phyloP scores from a whole-genome alignment of 2,888 invertebrate species.

The Julus scanicus region DNA sequence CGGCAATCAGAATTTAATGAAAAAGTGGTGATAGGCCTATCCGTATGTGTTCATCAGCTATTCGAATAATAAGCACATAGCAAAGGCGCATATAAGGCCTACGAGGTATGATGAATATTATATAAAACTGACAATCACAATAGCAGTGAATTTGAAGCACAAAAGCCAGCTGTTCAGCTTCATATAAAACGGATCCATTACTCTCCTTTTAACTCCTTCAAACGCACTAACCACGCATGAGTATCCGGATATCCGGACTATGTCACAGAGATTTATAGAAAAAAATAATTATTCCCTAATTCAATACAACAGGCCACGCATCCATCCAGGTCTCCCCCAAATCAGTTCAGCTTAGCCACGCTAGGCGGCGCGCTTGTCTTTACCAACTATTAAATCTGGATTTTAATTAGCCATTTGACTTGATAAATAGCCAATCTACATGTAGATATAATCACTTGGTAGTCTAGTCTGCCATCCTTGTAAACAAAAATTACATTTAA shows the following conservation, averaged over 20 bases:
- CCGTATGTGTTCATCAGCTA: background rate
- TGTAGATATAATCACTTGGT: too few relatives aligned
- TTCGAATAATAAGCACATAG: background rate
- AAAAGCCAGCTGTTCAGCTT: slow-evolving; percentile 27
- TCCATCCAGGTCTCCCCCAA: background rate
- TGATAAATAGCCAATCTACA: too few relatives aligned
- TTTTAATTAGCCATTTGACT: too few relatives aligned
- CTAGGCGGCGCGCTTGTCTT: background rate
- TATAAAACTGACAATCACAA: background rate
- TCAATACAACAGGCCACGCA: slow-evolving; percentile 12
- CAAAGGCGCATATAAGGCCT: background rate
- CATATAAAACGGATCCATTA: slow-evolving; percentile 25
- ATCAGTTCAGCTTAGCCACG: background rate
- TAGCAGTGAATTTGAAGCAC: background rate
- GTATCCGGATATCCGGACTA: slow-evolving; percentile 50
- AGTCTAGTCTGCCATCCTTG: too few relatives aligned
- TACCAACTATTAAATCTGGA: background rate
- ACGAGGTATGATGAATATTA: background rate
- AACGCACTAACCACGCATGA: slow-evolving; percentile 42
- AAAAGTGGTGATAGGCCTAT: background rate
- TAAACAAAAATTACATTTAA: too few relatives aligned
- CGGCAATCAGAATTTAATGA: background rate
- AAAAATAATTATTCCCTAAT: slow-evolving; percentile 23
- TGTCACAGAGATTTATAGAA: slow-evolving; percentile 22
- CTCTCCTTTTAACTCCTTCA: slow-evolving; percentile 21